Evolutionary conservation across 2,888 invertebrate species (phyloP).

Genomic region (Luffia ferchaultella): DNA sequence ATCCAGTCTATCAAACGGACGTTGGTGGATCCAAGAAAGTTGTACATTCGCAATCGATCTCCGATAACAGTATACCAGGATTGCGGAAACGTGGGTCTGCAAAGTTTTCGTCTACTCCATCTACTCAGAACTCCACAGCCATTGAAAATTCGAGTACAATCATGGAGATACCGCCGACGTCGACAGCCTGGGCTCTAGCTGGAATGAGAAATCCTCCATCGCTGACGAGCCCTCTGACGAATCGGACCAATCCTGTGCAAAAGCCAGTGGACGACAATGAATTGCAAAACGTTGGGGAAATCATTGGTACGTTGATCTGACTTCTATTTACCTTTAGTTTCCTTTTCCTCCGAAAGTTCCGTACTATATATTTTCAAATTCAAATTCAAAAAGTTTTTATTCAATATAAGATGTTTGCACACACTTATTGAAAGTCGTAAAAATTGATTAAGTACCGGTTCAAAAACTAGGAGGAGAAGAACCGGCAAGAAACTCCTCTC

Average conservation of each 20-base stretch:
- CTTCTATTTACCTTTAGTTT: neutral
- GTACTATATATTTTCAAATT: too few relatives aligned
- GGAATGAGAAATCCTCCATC: conserved; percentile 48
- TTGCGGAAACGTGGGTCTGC: conserved; percentile 59
- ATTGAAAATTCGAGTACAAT: conserved; percentile 26
- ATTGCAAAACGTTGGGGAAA: conserved; percentile 48
- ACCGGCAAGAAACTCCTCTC: too few relatives aligned
- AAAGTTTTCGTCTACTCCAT: conserved; percentile 37
- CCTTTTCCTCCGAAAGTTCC: too few relatives aligned
- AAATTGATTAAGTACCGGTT: too few relatives aligned
- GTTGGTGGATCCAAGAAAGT: conserved; percentile 41
- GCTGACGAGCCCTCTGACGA: conserved; percentile 24
- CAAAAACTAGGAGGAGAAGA: too few relatives aligned
- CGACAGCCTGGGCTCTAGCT: conserved; percentile 61
- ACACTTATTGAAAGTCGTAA: too few relatives aligned
- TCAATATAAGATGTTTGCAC: too few relatives aligned
- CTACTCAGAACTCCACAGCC: conserved; percentile 26
- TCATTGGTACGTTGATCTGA: conserved; percentile 32
- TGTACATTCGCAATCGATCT: conserved; percentile 44
- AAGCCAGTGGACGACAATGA: conserved; percentile 49
- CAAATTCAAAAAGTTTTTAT: too few relatives aligned
- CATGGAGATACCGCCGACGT: conserved; percentile 53
- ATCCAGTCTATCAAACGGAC: conserved; percentile 52
- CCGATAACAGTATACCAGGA: conserved; percentile 54
- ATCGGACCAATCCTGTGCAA: conserved; percentile 27